Base-by-base conservation (phyloP, 2,113 vertebrate species). In the Xiphophorus maculatus region DNA sequence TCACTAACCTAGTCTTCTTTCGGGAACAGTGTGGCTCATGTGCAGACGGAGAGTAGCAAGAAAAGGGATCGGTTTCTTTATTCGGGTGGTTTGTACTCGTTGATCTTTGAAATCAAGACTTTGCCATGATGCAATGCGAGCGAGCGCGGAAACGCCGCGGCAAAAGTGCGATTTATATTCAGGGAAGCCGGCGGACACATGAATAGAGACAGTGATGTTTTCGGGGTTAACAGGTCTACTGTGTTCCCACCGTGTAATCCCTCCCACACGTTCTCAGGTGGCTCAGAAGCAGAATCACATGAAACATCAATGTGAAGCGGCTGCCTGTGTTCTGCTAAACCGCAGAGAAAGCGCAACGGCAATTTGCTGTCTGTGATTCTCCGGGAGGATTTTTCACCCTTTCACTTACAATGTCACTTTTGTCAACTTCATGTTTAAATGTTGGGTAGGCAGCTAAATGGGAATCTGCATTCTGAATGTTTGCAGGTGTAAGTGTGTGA, bases 211-310 rank as follows among this genome's bases (percentile, higher is more conserved):
- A 66, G 69, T 60, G 63, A 40, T 80, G 74, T 75, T 66, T 76
- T 64, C n/a, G 22, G 40, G 85, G 87, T 90, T 37, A 84, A 74
- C 76, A 84, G 80, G 88, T 86, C 86, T 81, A 66, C 66, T 32
- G 76, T 87, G 87, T 90, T 88, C 85, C 73, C 82, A 77, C 51
- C 51, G 64, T 33, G 76, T 89, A 82, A 90, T 84, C 82, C 80
- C 58, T 84, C 80, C 80, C 58, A 33, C 14, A 0, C 28, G 42
- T 69, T 71, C 74, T 88, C 82, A 3, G 40, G 58, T 88, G 85
- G 78, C 82, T n/a, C 73, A 28, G 1, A 60, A 75, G 32, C 44
- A 63, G 65, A 13, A 58, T 54, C 7, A 74, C 68, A 64, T 79
- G 14, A 60, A 25, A 22, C 10, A 35, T 27, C 9, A 29, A n/a